Base-by-base conservation (phyloP, 2,113 vertebrate genomes). In the Morone chrysops region DNA sequence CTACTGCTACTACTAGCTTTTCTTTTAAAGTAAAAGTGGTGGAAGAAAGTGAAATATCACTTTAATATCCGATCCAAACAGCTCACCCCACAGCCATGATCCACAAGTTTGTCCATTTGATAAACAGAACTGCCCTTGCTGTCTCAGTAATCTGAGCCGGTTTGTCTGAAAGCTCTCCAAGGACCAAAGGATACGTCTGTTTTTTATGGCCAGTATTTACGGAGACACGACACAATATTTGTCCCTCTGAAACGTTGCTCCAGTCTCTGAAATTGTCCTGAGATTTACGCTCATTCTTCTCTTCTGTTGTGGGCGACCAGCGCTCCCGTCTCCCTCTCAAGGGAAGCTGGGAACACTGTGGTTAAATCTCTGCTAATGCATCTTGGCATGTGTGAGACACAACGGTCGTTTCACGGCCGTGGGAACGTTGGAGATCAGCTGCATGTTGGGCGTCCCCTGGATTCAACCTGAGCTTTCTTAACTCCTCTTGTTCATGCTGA, bases 181-280 rank as follows among this genome's bases (percentile, higher is more conserved):
- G 85, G 87, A 79, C 84, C 66, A 8, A 43, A 60, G 82, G 78
- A 61, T 69, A 57, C 22, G 71, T 72, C 76, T 56, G 86, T 22
- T 90, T 94, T 31, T 93, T 94, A 94, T 84, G 63, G 84, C 68
- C 67, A 14, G 60, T 91, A 86, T 94, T 94, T 93, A 94, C 45
- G 4, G 62, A 83, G 67, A 75, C 57, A 22, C 57, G 71, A 75
- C 80, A 68, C 75, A 86, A 78, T 82, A 87, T 91, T 83, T 90
- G 80, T 90, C 82, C 75, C 77, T 75, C 84, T 75, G 83, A 84
- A 78, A 76, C 51, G 43, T 50, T 63, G 70, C 76, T 61, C 82
- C 65, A 20, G 72, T 59, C 68, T 75, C 71, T 61, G 57, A 82
- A 84, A 87, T 38, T 14, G 45, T 70, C 59, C 57, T 41, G 3